Conservation (phyloP, 2,113 vertebrate species). For the Myotis brandtii region DNA sequence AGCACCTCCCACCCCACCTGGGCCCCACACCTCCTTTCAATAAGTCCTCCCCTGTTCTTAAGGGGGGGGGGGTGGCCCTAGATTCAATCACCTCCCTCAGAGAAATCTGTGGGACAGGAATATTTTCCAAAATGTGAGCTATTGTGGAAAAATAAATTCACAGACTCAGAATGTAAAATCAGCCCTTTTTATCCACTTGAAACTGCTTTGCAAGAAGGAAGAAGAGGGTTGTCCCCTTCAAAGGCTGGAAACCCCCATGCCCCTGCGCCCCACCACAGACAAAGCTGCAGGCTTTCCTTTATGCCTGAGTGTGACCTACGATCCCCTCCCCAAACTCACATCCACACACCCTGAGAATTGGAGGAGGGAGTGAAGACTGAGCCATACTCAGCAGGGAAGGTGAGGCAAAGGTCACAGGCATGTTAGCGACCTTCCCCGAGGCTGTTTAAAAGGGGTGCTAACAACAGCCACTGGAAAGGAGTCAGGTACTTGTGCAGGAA, state of each 20-base stretch:
- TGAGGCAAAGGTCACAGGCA: not conserved
- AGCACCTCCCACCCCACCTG: not conserved
- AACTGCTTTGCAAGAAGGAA: not conserved
- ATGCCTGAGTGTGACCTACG: not conserved
- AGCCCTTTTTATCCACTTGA: not conserved
- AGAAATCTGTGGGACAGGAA: not conserved
- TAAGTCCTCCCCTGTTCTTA: not conserved
- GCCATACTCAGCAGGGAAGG: not conserved
- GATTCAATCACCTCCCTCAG: not conserved
- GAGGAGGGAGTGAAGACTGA: not conserved
- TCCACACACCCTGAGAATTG: not conserved
- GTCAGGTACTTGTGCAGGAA: not conserved
- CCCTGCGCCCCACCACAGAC: not conserved
- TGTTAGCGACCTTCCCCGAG: not conserved
- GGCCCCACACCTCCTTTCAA: not conserved
- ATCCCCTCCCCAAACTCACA: fast-evolving
- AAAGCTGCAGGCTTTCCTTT: not conserved
- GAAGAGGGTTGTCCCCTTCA: not conserved
- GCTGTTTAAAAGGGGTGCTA: not conserved
- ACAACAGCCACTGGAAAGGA: not conserved
- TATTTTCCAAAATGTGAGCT: not conserved
- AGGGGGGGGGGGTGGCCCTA: not conserved
- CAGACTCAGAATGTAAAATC: not conserved
- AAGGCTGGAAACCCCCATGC: not conserved
- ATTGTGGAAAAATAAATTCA: not conserved